A percentile compares a stretch with the other conserved stretches of the same genome.
phyloP scores from a whole-genome alignment of 2,797 vertebrate genomes.

The Oreortyx pictus region DNA sequence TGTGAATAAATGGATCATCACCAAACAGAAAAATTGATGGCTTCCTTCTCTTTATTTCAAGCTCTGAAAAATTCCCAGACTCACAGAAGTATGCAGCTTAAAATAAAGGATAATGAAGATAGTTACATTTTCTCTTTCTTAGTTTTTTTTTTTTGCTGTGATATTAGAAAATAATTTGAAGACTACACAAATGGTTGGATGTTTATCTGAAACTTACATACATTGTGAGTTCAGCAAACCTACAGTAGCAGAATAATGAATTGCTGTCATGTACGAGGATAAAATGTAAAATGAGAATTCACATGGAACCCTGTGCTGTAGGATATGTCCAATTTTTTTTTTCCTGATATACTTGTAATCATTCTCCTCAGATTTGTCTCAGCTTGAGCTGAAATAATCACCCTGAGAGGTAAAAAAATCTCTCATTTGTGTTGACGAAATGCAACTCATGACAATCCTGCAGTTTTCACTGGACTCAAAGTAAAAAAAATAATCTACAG shows the following conservation, averaged over 20 bases:
- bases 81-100: slow-evolving; percentile 31
- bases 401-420: slow-evolving; percentile 1
- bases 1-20: slow-evolving; percentile 48
- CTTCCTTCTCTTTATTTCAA: slow-evolving; percentile 57
- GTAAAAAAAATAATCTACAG: slow-evolving; percentile 11
- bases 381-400: slow-evolving; percentile 70
- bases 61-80: slow-evolving; percentile 3
- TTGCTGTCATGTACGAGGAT: slow-evolving; percentile 15
- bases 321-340: slow-evolving; percentile 22
- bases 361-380: slow-evolving; percentile 49
- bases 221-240: slow-evolving; percentile 19
- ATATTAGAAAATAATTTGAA: slow-evolving; percentile 48
- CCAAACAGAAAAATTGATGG: slow-evolving; percentile 36
- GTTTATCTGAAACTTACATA: slow-evolving; percentile 19
- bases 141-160: slow-evolving; percentile 46
- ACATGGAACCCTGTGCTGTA: background rate
- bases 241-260: slow-evolving; percentile 13
- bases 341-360: slow-evolving; percentile 59
- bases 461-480: slow-evolving; percentile 49
- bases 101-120: slow-evolving; percentile 41
- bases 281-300: background rate
- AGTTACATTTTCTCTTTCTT: background rate
- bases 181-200: slow-evolving; percentile 14
- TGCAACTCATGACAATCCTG: slow-evolving; percentile 18
- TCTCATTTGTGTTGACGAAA: slow-evolving; percentile 57